These are phyloP conservation scores for Campylomormyrus tamandua DNA, from an alignment of 2,113 vertebrate genomes.

Conservation along the genomic window DNA sequence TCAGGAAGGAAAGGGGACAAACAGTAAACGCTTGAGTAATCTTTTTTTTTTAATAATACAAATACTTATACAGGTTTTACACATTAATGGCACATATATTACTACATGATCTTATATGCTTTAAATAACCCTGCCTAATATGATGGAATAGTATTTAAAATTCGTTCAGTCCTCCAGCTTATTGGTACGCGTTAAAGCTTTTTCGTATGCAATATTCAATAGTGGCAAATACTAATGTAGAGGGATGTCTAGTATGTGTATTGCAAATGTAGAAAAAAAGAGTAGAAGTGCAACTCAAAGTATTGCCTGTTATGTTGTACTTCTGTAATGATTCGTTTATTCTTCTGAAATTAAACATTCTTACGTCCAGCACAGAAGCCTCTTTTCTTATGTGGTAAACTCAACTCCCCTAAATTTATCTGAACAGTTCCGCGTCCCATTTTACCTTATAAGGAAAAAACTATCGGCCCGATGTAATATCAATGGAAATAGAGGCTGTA, in stretches of 20 bases:
- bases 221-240: neutral
- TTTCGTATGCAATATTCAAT: neutral
- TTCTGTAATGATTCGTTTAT: neutral
- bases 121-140: neutral
- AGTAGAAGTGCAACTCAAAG: neutral
- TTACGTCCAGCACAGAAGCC: neutral
- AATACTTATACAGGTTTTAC: neutral
- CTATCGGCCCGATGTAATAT: neutral
- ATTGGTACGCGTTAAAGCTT: neutral
- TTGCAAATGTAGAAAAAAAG: neutral
- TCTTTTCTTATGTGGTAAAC: neutral
- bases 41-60: neutral
- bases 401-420: neutral
- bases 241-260: neutral
- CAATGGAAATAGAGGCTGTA: neutral
- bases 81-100: neutral
- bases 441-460: constrained; percentile 35
- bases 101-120: neutral
- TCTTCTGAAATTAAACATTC: neutral
- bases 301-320: neutral
- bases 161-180: neutral
- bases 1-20: neutral
- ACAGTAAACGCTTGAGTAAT: neutral
- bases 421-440: neutral
- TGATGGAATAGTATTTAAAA: neutral